Conservation (phyloP, 2,797 vertebrate genomes). For the Tachyglossus aculeatus region DNA sequence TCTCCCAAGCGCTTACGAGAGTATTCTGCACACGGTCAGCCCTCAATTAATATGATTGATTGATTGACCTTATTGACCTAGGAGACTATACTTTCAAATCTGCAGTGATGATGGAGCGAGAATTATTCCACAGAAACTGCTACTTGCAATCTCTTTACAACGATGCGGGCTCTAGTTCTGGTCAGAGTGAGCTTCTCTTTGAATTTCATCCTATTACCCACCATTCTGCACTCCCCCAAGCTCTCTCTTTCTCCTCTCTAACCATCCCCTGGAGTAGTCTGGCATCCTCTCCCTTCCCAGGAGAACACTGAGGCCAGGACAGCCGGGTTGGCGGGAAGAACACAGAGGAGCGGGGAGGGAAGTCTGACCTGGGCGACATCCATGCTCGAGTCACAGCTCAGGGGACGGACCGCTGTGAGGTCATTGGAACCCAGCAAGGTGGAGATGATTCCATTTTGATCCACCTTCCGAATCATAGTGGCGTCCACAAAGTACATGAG, state of each 20-base stretch:
- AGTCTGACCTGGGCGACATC: slow-evolving; percentile 92
- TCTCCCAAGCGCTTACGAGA: no score
- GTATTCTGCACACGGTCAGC: no score
- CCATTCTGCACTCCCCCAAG: slow-evolving; percentile 24
- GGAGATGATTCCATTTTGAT: slow-evolving; percentile 98
- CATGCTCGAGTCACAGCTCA: slow-evolving; percentile 98
- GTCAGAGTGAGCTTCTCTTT: background rate
- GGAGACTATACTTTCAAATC: slow-evolving; percentile 54
- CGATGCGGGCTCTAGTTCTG: background rate
- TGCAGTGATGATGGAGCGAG: slow-evolving; percentile 64
- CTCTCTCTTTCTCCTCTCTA: background rate
- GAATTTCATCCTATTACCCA: slow-evolving; percentile 25
- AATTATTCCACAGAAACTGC: slow-evolving; percentile 64
- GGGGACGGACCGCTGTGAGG: slow-evolving; percentile 81
- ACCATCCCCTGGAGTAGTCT: background rate
- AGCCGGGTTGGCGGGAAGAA: slow-evolving; percentile 40
- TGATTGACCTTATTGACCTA: slow-evolving; percentile 41
- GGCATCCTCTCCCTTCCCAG: slow-evolving; percentile 18
- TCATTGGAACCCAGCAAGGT: slow-evolving; percentile 96
- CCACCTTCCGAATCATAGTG: slow-evolving; percentile 98
- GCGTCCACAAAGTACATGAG: slow-evolving; percentile 98
- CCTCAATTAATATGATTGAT: no score
- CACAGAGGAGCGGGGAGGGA: slow-evolving; percentile 33
- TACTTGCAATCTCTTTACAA: slow-evolving; percentile 58
- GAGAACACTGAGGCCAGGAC: slow-evolving; percentile 44